A percentile compares a stretch with the other conserved stretches of the same genome.
phyloP scores from a whole-genome alignment of 2,113 vertebrate genomes.

The Syngnathus typhle region DNA sequence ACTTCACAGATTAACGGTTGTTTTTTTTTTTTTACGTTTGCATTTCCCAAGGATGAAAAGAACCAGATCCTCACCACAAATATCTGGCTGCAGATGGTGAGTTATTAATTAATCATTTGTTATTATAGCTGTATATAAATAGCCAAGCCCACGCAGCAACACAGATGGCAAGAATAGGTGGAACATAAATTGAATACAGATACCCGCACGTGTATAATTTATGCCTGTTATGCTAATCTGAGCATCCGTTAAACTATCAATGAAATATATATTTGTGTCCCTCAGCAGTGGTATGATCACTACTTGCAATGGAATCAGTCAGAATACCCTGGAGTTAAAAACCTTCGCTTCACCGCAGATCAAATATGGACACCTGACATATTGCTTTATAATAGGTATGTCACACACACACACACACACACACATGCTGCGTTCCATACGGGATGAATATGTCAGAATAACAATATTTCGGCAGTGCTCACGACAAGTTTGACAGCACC shows the following conservation, averaged over 20 bases:
- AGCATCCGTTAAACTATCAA: background rate
- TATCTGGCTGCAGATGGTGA: slow-evolving; percentile 78
- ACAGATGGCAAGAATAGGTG: slow-evolving; percentile 1
- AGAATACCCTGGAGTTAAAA: slow-evolving; percentile 75
- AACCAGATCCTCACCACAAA: slow-evolving; percentile 77
- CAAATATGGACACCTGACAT: slow-evolving; percentile 79
- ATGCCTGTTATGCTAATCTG: background rate
- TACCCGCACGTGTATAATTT: slow-evolving; percentile 1
- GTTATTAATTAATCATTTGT: slow-evolving; percentile 26
- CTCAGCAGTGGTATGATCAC: slow-evolving; percentile 75
- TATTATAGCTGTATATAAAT: slow-evolving; percentile 10
- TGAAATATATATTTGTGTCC: slow-evolving; percentile 17
- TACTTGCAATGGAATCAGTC: slow-evolving; percentile 79
- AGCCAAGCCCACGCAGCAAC: background rate
- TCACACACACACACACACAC: background rate
- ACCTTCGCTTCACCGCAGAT: slow-evolving; percentile 71
- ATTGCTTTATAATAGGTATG: slow-evolving; percentile 75
- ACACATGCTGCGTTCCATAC: background rate
- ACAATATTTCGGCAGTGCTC: slow-evolving; percentile 56
- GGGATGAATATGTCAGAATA: background rate
- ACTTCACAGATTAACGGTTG: background rate
- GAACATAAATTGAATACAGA: background rate
- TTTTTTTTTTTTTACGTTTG: slow-evolving; percentile 2
- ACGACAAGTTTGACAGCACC: slow-evolving; percentile 76
- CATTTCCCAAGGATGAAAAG: slow-evolving; percentile 72